Evolutionary conservation across 2,797 vertebrate genomes (phyloP), one percentile per base, ranked within the genome.

Genomic region (Phalanger gymnotis): DNA sequence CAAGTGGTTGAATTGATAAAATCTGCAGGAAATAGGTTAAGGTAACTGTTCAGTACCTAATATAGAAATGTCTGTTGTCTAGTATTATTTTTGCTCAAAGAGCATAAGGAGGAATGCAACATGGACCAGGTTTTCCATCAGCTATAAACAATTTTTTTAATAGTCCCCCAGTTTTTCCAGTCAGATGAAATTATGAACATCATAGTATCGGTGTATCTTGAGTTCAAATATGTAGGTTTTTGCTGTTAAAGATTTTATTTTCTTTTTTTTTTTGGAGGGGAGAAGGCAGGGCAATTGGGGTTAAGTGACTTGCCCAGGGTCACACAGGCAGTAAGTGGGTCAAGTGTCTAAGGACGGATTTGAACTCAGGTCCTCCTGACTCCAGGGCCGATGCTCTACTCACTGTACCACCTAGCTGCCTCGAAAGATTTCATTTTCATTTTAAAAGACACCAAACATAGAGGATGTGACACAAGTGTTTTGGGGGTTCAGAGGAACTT

Each of bases 21-120:
- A 98, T 98, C 99, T 0, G 99, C 99, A 4, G 99, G 99, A 98
- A 99, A 99, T 98, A 97, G 97, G 47, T 96, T 99, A 95, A 99
- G 98, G 99, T 99, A 98, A 99, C 93, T 57, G 91, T 90, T 28
- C 7, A 5, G 90, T 54, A 81, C 95, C 51, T 61, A 91, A 12
- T 2, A 0, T 0, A 55, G 40, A 51, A 87, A 94, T 92, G 66
- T 90, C 40, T 94, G 90, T 58, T 54, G 55, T 92, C 30, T 90
- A 93, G 94, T 93, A 96, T 58, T 55, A n/a, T 92, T 95, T 96
- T 97, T 97, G 92, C 96, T 95, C 52, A 58, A 16, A 51, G 54
- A 56, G 57, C 51, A 91, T 57, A 89, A 87, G 52, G 94, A 95
- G 52, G 31, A 56, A 52, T 61, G 90, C 52, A 40, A 14, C 31